These are phyloP conservation scores for Colinus virginianus DNA, from an alignment of 2,113 vertebrate species.

Conservation along the genomic window DNA sequence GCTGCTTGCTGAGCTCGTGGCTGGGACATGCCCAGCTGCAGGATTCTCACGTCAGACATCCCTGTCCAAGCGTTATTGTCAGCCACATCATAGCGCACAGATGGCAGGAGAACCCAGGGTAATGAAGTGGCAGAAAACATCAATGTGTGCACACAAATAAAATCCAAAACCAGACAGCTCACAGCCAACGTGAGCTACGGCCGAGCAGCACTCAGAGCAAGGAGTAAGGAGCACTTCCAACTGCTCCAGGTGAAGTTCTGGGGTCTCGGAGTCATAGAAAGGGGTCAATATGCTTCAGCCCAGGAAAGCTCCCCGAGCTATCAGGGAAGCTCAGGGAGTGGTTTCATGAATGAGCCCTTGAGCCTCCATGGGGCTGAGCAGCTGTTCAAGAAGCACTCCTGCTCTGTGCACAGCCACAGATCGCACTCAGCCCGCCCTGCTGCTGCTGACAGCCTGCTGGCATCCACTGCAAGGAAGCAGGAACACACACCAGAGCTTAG, in stretches of 20 bases:
- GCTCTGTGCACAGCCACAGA: not conserved
- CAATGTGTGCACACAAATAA: not conserved
- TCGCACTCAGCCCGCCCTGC: not conserved
- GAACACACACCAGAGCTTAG: not conserved
- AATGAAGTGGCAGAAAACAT: not conserved
- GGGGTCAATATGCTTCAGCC: not conserved
- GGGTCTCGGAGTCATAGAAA: not conserved
- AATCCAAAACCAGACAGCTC: not conserved
- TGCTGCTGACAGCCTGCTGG: not conserved
- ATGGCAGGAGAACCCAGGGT: rapidly evolving
- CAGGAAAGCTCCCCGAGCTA: not conserved
- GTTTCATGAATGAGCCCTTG: not conserved
- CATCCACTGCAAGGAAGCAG: not conserved
- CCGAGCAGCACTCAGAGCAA: not conserved
- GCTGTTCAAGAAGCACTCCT: not conserved
- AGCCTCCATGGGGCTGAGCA: not conserved
- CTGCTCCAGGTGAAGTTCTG: not conserved
- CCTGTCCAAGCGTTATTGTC: not conserved
- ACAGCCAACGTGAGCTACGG: not conserved
- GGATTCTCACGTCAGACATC: not conserved
- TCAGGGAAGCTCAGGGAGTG: not conserved
- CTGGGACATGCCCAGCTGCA: not conserved
- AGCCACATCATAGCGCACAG: not conserved
- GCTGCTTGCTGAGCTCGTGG: not conserved
- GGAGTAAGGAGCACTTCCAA: not conserved